These are phyloP conservation scores for Paraplagusia blochii DNA, from an alignment of 2,113 vertebrate genomes.

Conservation along the genomic window DNA sequence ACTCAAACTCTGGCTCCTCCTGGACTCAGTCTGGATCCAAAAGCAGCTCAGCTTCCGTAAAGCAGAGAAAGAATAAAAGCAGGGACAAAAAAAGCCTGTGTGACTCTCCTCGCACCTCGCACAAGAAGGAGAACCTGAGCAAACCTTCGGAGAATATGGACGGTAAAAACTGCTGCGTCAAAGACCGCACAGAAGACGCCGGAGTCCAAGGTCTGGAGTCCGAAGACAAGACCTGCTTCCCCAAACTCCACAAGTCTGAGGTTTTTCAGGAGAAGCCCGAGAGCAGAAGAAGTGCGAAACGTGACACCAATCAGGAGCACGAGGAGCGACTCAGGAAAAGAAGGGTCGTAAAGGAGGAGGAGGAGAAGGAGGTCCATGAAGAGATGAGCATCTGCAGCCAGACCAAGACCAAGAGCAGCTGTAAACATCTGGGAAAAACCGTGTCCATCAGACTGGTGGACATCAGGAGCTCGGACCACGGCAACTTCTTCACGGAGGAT, in stretches of 20 bases:
- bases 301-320: slow-evolving; percentile 31
- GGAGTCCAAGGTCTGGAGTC: slow-evolving; percentile 31
- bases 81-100: slow-evolving; percentile 59
- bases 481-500: slow-evolving; percentile 33
- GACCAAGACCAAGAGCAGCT: slow-evolving; percentile 23
- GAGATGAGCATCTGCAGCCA: slow-evolving; percentile 35
- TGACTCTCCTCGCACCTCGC: slow-evolving; percentile 50
- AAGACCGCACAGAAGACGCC: neutral
- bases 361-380: slow-evolving; percentile 38
- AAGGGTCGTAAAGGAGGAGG: slow-evolving; percentile 36
- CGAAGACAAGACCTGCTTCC: neutral
- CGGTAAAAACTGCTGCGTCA: neutral
- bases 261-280: slow-evolving; percentile 29
- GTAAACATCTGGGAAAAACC: slow-evolving; percentile 50
- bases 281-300: slow-evolving; percentile 31
- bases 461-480: slow-evolving; percentile 46
- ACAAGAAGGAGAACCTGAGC: slow-evolving; percentile 35
- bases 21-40: slow-evolving; percentile 73
- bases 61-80: slow-evolving; percentile 71
- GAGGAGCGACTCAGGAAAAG: slow-evolving; percentile 41
- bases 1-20: slow-evolving; percentile 76
- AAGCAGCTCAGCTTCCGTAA: slow-evolving; percentile 23
- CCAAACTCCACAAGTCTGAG: slow-evolving; percentile 26
- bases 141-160: slow-evolving; percentile 25
- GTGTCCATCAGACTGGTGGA: slow-evolving; percentile 63